A percentile compares a stretch with the other conserved stretches of the same genome.
Conservation (phyloP, 2,797 vertebrate genomes). For the Siniperca obscura region DNA sequence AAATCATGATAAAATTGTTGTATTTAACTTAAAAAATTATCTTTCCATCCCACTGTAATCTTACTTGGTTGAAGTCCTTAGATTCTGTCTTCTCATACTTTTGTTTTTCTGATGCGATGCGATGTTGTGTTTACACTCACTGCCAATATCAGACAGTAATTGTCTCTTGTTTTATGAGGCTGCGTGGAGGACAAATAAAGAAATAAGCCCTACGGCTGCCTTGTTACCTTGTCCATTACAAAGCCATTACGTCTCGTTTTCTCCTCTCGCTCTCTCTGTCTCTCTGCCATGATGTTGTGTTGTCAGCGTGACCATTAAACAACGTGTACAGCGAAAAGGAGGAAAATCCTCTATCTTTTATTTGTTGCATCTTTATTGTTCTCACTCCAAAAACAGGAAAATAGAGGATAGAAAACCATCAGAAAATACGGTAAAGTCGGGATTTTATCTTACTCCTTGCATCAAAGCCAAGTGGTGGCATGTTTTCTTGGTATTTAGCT, state of each 20-base stretch:
- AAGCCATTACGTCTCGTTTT: conserved; percentile 23
- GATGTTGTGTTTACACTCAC: conserved; percentile 23
- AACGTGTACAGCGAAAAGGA: background rate
- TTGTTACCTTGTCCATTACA: conserved; percentile 33
- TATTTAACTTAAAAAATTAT: background rate
- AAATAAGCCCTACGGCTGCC: conserved; percentile 40
- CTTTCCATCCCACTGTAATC: background rate
- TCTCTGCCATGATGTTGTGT: conserved; percentile 9
- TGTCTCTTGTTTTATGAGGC: conserved; percentile 45
- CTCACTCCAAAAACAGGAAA: conserved; percentile 3
- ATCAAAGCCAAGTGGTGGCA: conserved; percentile 10
- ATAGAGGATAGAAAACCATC: background rate
- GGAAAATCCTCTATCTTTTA: background rate
- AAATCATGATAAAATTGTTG: background rate
- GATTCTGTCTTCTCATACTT: background rate
- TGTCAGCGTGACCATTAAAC: background rate
- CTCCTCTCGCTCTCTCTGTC: background rate
- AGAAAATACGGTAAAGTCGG: background rate
- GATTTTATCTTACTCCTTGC: background rate
- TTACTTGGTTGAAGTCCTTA: background rate
- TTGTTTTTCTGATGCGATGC: background rate
- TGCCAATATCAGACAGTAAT: conserved; percentile 19
- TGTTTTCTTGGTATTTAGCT: conserved; percentile 25
- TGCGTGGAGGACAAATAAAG: conserved; percentile 40
- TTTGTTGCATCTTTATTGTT: background rate